phyloP scores from a whole-genome alignment of 2,888 invertebrate species.

The Scaptomyza polygonia region DNA sequence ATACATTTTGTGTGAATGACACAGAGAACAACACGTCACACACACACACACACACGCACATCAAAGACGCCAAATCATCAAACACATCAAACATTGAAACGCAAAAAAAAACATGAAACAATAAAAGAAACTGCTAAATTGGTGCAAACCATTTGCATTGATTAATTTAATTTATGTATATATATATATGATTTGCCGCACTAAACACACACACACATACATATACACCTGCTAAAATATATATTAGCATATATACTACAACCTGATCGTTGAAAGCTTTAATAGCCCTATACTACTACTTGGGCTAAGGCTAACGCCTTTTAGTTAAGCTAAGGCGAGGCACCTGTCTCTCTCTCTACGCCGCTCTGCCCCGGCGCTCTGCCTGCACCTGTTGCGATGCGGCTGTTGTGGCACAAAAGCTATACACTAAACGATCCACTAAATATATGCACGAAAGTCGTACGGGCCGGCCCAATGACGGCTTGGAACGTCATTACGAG shows the following conservation, averaged over 20 bases:
- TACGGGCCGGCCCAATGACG: slow-evolving; percentile 44
- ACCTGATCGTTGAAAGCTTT: slow-evolving; percentile 26
- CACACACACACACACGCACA: neutral
- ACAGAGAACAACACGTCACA: slow-evolving; percentile 7
- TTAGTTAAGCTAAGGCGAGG: neutral
- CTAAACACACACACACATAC: neutral
- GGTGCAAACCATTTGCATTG: slow-evolving; percentile 76
- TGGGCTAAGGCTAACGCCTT: neutral
- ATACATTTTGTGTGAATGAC: slow-evolving; percentile 4
- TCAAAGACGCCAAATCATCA: neutral
- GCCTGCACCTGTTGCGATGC: slow-evolving; percentile 61
- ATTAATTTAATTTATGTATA: slow-evolving; percentile 59
- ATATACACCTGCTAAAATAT: neutral
- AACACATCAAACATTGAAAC: neutral
- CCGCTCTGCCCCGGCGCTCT: neutral
- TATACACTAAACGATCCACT: slow-evolving; percentile 49
- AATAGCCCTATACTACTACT: slow-evolving; percentile 1
- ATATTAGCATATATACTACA: slow-evolving; percentile 26
- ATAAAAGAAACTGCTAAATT: slow-evolving; percentile 60
- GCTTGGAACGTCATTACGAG: slow-evolving; percentile 48
- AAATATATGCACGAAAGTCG: slow-evolving; percentile 69
- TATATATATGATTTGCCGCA: slow-evolving; percentile 58
- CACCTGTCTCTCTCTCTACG: slow-evolving; percentile 10
- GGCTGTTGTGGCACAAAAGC: slow-evolving; percentile 34
- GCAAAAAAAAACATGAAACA: slow-evolving; percentile 11